Conservation (phyloP, 2,888 invertebrate species). For the Lottia gigantea region DNA sequence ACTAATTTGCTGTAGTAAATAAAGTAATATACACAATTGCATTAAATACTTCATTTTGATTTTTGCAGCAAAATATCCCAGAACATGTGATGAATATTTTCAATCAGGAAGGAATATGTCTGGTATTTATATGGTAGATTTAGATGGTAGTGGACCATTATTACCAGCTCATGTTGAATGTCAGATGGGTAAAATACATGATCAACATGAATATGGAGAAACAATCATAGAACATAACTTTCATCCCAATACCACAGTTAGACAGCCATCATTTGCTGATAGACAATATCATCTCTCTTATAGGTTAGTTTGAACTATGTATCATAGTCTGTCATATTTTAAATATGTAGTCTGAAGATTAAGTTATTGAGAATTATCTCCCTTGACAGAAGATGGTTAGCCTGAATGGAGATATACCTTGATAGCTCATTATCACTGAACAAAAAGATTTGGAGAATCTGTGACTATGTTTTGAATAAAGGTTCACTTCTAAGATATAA, state of each 20-base stretch:
- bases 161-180: slow-evolving; percentile 93
- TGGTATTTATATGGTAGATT: slow-evolving; percentile 91
- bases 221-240: slow-evolving; percentile 59
- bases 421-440: background rate
- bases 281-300: slow-evolving; percentile 60
- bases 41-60: background rate
- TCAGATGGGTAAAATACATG: slow-evolving; percentile 76
- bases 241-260: slow-evolving; percentile 42
- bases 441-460: background rate
- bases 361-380: too few species aligned
- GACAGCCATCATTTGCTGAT: slow-evolving; percentile 42
- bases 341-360: background rate
- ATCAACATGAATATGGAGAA: slow-evolving; percentile 42
- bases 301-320: slow-evolving; percentile 36
- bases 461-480: background rate
- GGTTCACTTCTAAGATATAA: background rate
- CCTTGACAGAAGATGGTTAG: too few species aligned
- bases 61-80: slow-evolving; percentile 81
- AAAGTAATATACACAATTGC: too few species aligned
- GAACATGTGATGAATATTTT: slow-evolving; percentile 92
- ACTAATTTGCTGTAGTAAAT: too few species aligned
- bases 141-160: slow-evolving; percentile 91
- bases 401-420: background rate
- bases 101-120: slow-evolving; percentile 88
- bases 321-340: background rate